Percentiles rank a stretch among this genome's conserved stretches.
Conservation (phyloP, 1,140 invertebrate species). For the Rhynchophorus ferrugineus region DNA sequence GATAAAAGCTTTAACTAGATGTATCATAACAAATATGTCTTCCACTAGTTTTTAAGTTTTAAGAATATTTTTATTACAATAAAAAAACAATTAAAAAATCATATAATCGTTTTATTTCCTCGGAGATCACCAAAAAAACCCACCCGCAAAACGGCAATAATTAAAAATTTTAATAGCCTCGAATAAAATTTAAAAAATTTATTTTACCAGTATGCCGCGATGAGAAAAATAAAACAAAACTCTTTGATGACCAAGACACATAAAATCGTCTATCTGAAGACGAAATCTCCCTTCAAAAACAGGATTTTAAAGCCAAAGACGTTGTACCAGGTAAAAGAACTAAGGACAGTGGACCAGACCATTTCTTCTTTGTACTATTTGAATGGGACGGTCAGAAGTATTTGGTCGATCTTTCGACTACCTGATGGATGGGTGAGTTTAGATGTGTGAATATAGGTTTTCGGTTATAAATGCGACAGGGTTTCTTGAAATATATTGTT, state of each 20-base stretch:
- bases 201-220: too few species aligned
- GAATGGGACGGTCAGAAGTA: background rate
- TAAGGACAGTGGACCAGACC: background rate
- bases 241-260: too few species aligned
- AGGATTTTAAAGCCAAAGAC: too few species aligned
- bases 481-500: background rate
- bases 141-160: background rate
- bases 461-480: background rate
- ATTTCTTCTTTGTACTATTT: background rate
- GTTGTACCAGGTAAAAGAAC: background rate
- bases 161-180: background rate
- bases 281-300: too few species aligned
- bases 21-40: slow-evolving; percentile 4
- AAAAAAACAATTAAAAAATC: background rate
- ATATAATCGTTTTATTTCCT: background rate
- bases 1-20: slow-evolving; percentile 11
- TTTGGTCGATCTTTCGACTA: background rate
- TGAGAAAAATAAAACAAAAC: too few species aligned
- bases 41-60: slow-evolving; percentile 6
- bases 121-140: too few species aligned
- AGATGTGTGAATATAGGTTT: background rate
- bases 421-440: slow-evolving; percentile 1
- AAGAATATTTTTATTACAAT: slow-evolving; percentile 2
- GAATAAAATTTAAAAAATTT: slow-evolving; percentile 4
- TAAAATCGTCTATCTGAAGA: too few species aligned